phyloP scores from a whole-genome alignment of 2,888 invertebrate genomes.

The Pantelozetes paolii region DNA sequence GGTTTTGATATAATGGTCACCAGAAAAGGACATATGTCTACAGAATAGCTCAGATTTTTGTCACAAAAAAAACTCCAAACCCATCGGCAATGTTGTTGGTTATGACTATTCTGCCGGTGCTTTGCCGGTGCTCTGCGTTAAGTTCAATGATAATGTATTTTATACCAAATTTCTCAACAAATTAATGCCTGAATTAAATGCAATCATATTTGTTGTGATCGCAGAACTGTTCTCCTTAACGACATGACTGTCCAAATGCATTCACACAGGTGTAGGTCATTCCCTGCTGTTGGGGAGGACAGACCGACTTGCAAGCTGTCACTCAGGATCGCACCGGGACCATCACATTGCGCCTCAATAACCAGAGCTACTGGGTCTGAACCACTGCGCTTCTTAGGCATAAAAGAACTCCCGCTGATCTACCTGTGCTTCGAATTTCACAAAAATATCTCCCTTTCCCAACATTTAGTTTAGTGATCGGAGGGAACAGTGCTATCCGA shows the following conservation, averaged over 20 bases:
- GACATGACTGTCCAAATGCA: not conserved
- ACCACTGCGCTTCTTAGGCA: not conserved
- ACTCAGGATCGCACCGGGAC: constrained; percentile 28
- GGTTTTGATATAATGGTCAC: constrained; percentile 3
- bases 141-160: not conserved
- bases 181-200: not conserved
- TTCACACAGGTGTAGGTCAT: constrained; percentile 32
- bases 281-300: constrained; percentile 34
- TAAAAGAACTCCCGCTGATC: constrained; percentile 17
- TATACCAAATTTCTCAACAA: not conserved
- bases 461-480: not conserved
- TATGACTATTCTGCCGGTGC: too few species aligned
- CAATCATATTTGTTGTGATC: constrained; percentile 11
- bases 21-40: not conserved
- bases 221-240: constrained; percentile 15
- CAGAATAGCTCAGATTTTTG: too few species aligned
- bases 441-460: constrained; percentile 20
- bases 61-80: too few species aligned
- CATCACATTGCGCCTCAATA: constrained; percentile 16
- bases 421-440: constrained; percentile 32
- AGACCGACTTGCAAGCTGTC: constrained; percentile 27
- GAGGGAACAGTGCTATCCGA: not conserved
- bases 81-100: too few species aligned
- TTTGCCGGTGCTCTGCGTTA: too few species aligned
- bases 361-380: constrained; percentile 22